These are phyloP conservation scores for Aradophagus sp. DNA, from an alignment of 1,140 invertebrate genomes.

Conservation along the genomic window DNA sequence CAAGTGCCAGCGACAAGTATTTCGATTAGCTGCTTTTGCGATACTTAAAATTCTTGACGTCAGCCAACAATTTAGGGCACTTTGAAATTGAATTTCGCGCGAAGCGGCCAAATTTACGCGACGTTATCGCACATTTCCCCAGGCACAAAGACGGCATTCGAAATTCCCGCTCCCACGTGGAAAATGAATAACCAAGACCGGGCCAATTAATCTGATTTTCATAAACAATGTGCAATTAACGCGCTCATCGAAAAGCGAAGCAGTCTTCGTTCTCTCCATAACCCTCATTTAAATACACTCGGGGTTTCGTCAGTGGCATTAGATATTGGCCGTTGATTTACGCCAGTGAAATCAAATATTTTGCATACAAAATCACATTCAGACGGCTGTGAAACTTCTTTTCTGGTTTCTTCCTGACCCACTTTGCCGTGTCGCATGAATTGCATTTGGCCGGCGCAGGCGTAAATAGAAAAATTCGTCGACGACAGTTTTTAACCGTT, in stretches of 20 bases:
- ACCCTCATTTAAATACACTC: constrained; percentile 9
- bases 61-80: no score
- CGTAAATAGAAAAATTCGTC: neutral
- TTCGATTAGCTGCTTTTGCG: no score
- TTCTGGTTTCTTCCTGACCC: constrained; percentile 38
- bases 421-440: constrained; percentile 21
- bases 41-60: no score
- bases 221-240: constrained; percentile 21
- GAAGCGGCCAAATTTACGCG: no score
- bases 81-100: no score
- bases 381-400: constrained; percentile 43
- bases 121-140: no score
- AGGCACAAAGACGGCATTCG: no score
- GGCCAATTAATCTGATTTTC: constrained; percentile 10
- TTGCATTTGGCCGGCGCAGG: constrained; percentile 5
- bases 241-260: neutral
- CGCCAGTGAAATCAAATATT: constrained; percentile 44
- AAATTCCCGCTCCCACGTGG: constrained; percentile 2
- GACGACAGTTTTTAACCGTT: no score
- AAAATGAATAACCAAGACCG: neutral
- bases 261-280: constrained; percentile 1
- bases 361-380: constrained; percentile 49
- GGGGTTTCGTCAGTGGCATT: constrained; percentile 23
- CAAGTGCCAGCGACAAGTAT: no score
- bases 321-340: constrained; percentile 21